Evolutionary conservation across 2,888 invertebrate genomes (phyloP), one percentile per base, ranked within the genome.

Genomic region (Margaritifera margaritifera): DNA sequence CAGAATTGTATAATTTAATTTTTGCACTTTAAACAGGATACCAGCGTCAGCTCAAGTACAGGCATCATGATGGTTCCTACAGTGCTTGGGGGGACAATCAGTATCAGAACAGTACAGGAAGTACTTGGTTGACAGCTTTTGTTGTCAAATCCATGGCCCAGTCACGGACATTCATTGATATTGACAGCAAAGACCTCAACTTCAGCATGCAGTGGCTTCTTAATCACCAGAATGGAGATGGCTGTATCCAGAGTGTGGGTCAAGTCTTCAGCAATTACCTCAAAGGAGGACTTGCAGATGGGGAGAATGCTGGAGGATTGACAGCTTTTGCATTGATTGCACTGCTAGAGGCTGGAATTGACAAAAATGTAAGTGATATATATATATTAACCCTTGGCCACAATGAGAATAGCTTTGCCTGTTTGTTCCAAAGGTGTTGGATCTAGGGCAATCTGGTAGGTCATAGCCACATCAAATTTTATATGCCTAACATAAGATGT

Each of bases 41-140:
- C 89, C 99, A 99, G 87, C 93, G 96, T 67, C 94, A 99, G 85
- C 92, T 98, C 87, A 95, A 94, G 1, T 99, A 95, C 90, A 93
- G 94, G 64, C 94, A 87, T 66, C 64, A 61, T 6, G 89, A 89
- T 75, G 84, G 86, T 6, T 89, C 89, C 0, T 89, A 84, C 78
- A 89, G 89, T 69, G 88, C 88, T 4, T 89, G 86, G 72, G 89
- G 89, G n/a, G 78, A 80, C 15, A 75, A 66, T 3, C 75, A 77
- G 3, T 71, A 67, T n/a, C 70, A 64, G 3, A 72, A 71, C 11
- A 70, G 72, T 8, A 65, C 72, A 8, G 89, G 89, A 53, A 89
- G 88, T 68, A 80, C 81, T 5, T 89, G 89, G 89, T 91, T 95
- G 42, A 95, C 95, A 0, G 94, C 95, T 0, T 95, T 95, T 86